Evolutionary conservation across 2,113 vertebrate genomes (phyloP).

Genomic region (Aleadryas rufinucha): DNA sequence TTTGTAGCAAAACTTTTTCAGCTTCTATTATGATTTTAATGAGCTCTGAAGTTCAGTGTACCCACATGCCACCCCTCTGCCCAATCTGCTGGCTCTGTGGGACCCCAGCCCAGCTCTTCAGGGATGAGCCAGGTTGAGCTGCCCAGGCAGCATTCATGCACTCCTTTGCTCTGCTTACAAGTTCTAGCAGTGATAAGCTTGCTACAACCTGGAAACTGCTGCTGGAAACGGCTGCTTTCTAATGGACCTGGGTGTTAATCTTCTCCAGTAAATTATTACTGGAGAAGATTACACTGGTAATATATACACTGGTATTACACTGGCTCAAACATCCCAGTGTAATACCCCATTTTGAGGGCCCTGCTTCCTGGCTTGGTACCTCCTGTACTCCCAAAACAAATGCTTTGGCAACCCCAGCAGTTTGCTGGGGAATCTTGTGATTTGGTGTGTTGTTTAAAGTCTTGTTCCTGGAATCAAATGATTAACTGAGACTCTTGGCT

Average conservation of each 20-base stretch:
- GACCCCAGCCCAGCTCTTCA: neutral
- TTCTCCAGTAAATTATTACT: neutral
- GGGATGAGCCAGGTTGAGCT: neutral
- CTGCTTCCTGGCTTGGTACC: neutral
- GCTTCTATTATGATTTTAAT: neutral
- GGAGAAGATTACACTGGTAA: too few species aligned
- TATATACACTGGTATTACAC: too few species aligned
- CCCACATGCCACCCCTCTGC: neutral
- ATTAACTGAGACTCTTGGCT: conserved; percentile 38
- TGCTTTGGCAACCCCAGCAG: neutral
- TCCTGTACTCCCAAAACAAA: neutral
- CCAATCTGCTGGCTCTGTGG: neutral
- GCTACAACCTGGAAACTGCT: neutral
- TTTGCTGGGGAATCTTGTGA: neutral
- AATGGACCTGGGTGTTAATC: neutral
- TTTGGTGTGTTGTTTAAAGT: neutral
- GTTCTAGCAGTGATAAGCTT: neutral
- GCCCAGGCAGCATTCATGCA: neutral
- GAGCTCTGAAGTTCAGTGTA: neutral
- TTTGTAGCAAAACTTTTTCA: neutral
- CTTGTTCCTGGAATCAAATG: neutral
- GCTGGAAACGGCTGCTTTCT: neutral
- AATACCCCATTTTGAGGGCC: neutral
- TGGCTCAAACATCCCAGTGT: neutral
- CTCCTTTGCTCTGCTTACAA: neutral